Evolutionary conservation across 2,888 invertebrate species (phyloP).

Genomic region (Acanthosepion lycidas): DNA sequence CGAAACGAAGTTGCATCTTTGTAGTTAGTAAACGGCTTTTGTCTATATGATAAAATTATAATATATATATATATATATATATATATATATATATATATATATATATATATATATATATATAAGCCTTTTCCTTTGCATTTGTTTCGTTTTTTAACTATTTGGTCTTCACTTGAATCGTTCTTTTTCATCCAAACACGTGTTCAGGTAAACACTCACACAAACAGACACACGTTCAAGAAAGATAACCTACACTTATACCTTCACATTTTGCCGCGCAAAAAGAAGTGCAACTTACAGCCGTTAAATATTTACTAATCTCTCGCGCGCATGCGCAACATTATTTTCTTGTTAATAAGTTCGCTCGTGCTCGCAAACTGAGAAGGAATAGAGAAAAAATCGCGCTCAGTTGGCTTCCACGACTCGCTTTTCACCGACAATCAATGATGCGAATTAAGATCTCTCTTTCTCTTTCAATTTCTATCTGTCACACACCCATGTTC

Average conservation of each 20-base stretch:
- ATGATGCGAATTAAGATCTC: background rate
- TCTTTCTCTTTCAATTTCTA: background rate
- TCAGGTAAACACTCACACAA: background rate
- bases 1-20: too few species aligned
- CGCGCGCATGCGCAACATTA: background rate
- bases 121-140: background rate
- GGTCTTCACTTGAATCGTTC: background rate
- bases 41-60: too few species aligned
- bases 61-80: too few species aligned
- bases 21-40: too few species aligned
- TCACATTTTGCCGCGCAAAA: background rate
- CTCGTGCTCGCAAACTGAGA: background rate
- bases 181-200: background rate
- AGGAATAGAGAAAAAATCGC: background rate
- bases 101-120: background rate
- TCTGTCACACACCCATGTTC: background rate
- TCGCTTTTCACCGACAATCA: background rate
- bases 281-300: background rate
- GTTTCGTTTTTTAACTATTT: background rate
- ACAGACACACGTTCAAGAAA: background rate
- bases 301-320: constrained; percentile 21
- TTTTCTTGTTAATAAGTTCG: constrained; percentile 18
- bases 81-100: too few species aligned
- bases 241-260: background rate
- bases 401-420: background rate